These are phyloP conservation scores for Luperina testacea DNA, from an alignment of 2,888 invertebrate species.

Conservation along the genomic window DNA sequence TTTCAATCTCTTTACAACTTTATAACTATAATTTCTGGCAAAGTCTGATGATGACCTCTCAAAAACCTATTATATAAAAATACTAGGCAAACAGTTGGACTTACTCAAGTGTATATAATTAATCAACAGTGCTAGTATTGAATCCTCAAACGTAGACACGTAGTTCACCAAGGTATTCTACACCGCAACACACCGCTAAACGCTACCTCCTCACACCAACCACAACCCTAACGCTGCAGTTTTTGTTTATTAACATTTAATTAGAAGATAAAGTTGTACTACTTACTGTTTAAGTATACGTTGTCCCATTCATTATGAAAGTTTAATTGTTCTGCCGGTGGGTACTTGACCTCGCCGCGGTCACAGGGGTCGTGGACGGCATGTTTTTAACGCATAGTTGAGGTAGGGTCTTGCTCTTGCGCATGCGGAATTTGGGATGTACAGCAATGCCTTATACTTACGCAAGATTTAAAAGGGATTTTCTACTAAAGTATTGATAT, in stretches of 20 bases:
- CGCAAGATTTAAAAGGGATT: neutral
- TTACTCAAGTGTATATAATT: neutral
- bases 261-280: conserved; percentile 84
- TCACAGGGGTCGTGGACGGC: conserved; percentile 47
- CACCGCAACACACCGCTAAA: conserved; percentile 19
- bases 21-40: too few relatives aligned
- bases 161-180: neutral
- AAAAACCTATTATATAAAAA: neutral
- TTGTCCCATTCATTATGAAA: conserved; percentile 77
- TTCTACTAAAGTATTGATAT: neutral
- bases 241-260: conserved; percentile 88
- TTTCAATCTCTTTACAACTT: neutral
- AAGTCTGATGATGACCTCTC: neutral
- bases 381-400: conserved; percentile 45
- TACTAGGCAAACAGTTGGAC: neutral
- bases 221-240: conserved; percentile 70
- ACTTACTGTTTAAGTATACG: conserved; percentile 67
- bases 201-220: conserved; percentile 62
- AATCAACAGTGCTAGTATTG: too few relatives aligned
- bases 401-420: conserved; percentile 20
- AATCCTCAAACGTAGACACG: neutral
- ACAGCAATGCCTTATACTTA: neutral
- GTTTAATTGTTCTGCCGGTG: conserved; percentile 69
- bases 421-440: conserved; percentile 1
- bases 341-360: conserved; percentile 66